A percentile compares a stretch with the other conserved stretches of the same genome.
phyloP scores from a whole-genome alignment of 2,888 invertebrate genomes.

The Parthenolecanium corni region DNA sequence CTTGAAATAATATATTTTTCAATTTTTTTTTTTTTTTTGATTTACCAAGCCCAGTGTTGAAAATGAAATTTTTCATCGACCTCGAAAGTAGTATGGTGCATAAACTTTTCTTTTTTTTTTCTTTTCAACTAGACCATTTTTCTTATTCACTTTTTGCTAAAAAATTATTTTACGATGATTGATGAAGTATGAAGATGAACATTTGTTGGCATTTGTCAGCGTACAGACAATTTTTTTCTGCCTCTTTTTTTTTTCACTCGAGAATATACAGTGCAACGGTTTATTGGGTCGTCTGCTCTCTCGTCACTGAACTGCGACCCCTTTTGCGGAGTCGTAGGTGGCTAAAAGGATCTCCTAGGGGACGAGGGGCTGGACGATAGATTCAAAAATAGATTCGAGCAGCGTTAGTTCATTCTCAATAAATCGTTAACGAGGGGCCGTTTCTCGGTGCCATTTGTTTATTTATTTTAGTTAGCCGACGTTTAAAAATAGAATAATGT shows the following conservation, averaged over 20 bases:
- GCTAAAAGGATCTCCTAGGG: background rate
- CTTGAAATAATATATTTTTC: too few relatives aligned
- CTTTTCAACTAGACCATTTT: too few relatives aligned
- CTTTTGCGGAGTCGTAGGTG: background rate
- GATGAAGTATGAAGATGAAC: slow-evolving; percentile 9
- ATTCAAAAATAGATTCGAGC: slow-evolving; percentile 26
- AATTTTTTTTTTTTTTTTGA: background rate
- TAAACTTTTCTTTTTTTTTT: too few relatives aligned
- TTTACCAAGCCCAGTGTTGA: background rate
- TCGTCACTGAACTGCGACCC: background rate
- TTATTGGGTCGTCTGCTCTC: slow-evolving; percentile 6
- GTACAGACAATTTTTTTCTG: slow-evolving; percentile 5
- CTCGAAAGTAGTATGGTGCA: too few relatives aligned
- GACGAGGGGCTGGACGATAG: background rate
- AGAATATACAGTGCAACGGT: background rate
- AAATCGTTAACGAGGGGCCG: slow-evolving; percentile 22
- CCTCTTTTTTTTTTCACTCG: background rate
- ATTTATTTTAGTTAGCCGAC: slow-evolving; percentile 15
- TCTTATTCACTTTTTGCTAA: too few relatives aligned
- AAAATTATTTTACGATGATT: slow-evolving; percentile 2
- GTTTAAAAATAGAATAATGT: slow-evolving; percentile 17
- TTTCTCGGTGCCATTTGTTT: slow-evolving; percentile 16
- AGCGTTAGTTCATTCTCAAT: slow-evolving; percentile 23
- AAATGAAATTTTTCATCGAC: background rate
- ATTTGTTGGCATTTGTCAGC: slow-evolving; percentile 14